Conservation (phyloP, 1,140 invertebrate species). For the Drosophila virilis region DNA sequence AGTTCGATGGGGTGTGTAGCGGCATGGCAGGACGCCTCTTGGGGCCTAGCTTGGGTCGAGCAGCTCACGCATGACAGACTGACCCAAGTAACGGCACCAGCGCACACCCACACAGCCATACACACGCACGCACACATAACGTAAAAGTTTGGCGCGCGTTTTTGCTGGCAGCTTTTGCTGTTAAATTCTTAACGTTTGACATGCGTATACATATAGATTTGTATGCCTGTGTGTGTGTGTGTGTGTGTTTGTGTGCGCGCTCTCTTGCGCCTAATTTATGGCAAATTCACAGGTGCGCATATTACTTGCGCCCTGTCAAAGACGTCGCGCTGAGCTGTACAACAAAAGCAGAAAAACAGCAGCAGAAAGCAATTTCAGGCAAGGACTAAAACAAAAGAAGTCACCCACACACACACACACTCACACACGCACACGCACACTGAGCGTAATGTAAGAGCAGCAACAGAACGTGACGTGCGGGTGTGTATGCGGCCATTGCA, state of each 20-base stretch:
- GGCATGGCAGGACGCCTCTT: background rate
- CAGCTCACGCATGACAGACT: conserved; percentile 63
- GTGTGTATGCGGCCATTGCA: conserved; percentile 27
- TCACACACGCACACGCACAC: conserved; percentile 13
- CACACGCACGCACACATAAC: conserved; percentile 13
- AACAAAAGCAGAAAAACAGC: conserved; percentile 46
- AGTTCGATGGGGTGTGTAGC: background rate
- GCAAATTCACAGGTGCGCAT: conserved; percentile 76
- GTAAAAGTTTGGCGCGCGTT: conserved; percentile 53
- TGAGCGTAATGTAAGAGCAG: conserved; percentile 23
- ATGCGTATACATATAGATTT: conserved; percentile 14
- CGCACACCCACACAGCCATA: conserved; percentile 25
- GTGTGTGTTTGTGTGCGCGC: conserved; percentile 28
- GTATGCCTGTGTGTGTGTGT: conserved; percentile 10
- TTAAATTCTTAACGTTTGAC: conserved; percentile 47
- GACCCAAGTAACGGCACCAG: conserved; percentile 49
- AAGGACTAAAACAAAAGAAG: conserved; percentile 67
- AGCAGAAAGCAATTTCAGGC: conserved; percentile 64
- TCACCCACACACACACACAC: conserved; percentile 38
- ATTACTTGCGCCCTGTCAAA: conserved; percentile 77
- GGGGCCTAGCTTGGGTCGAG: conserved; percentile 23
- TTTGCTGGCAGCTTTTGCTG: conserved; percentile 30
- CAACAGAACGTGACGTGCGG: conserved; percentile 54
- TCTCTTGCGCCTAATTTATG: conserved; percentile 70
- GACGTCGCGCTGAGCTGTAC: conserved; percentile 57